Evolutionary conservation across 2,113 vertebrate genomes (phyloP).

Genomic region (Leptosomus discolor): DNA sequence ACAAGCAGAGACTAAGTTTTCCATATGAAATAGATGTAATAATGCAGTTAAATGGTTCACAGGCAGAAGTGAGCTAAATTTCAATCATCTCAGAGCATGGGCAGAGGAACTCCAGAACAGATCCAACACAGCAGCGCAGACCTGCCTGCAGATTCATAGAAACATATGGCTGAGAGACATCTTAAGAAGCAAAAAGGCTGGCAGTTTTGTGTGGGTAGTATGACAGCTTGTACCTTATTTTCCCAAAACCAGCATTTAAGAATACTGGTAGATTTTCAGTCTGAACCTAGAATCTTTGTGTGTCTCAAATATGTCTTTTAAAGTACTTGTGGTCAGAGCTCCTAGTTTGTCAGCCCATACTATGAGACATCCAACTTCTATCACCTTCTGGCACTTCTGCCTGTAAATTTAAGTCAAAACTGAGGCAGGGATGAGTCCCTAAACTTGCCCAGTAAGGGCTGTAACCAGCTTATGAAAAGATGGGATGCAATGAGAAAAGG

Average conservation of each 20-base stretch:
- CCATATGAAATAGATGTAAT: neutral
- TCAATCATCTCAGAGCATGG: neutral
- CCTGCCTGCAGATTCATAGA: neutral
- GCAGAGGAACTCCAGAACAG: neutral
- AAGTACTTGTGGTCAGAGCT: neutral
- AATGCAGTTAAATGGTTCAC: neutral
- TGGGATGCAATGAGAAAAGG: neutral
- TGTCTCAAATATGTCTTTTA: neutral
- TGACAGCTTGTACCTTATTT: neutral
- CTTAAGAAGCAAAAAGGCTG: neutral
- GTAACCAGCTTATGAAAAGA: neutral
- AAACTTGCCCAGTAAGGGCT: neutral
- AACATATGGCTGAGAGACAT: neutral
- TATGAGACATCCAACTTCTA: neutral
- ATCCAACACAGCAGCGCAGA: neutral
- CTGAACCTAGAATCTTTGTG: accelerated
- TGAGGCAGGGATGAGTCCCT: neutral
- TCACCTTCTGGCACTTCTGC: neutral
- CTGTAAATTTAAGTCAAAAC: neutral
- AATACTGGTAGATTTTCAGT: neutral
- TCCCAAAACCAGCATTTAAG: neutral
- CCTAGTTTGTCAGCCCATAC: neutral
- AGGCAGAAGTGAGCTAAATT: neutral
- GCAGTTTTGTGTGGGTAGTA: neutral
- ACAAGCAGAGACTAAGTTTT: neutral